Percentiles rank a stretch among this genome's conserved stretches.
phyloP scores from a whole-genome alignment of 2,888 invertebrate genomes.

The Molorchus minor region DNA sequence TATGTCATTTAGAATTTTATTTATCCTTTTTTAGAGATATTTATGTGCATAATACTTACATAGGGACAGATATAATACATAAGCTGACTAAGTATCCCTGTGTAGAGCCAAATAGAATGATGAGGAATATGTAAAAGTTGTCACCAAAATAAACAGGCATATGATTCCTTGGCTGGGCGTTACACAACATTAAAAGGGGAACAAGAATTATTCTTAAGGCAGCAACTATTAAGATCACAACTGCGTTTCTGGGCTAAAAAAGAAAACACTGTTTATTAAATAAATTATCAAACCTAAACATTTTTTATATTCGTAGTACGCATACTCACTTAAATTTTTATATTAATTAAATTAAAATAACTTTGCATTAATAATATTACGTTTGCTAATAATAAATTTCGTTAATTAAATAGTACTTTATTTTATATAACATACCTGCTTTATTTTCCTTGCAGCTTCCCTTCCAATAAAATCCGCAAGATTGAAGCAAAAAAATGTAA shows the following conservation, averaged over 20 bases:
- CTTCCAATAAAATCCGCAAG: slow-evolving; percentile 47
- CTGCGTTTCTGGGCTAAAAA: slow-evolving; percentile 73
- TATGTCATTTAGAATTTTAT: no score
- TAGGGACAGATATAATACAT: slow-evolving; percentile 83
- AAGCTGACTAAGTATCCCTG: slow-evolving; percentile 92
- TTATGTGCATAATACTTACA: slow-evolving; percentile 69
- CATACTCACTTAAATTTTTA: no score
- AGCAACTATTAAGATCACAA: slow-evolving; percentile 71
- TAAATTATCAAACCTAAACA: no score
- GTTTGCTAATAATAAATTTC: no score
- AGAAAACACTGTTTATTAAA: neutral
- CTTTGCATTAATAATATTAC: no score
- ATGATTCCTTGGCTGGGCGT: slow-evolving; percentile 80
- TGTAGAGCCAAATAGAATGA: slow-evolving; percentile 79
- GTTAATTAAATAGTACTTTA: no score
- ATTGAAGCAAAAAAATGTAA: slow-evolving; percentile 43
- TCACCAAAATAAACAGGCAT: slow-evolving; percentile 83
- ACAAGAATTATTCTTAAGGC: slow-evolving; percentile 74
- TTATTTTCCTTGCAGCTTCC: slow-evolving; percentile 42
- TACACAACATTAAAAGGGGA: slow-evolving; percentile 86
- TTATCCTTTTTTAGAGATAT: no score
- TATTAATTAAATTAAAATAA: no score
- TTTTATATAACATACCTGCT: slow-evolving; percentile 37
- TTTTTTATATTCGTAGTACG: no score
- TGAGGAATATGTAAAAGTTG: slow-evolving; percentile 77